Evolutionary conservation across 2,888 invertebrate species (phyloP).

Genomic region (Heteromurus nitidus): DNA sequence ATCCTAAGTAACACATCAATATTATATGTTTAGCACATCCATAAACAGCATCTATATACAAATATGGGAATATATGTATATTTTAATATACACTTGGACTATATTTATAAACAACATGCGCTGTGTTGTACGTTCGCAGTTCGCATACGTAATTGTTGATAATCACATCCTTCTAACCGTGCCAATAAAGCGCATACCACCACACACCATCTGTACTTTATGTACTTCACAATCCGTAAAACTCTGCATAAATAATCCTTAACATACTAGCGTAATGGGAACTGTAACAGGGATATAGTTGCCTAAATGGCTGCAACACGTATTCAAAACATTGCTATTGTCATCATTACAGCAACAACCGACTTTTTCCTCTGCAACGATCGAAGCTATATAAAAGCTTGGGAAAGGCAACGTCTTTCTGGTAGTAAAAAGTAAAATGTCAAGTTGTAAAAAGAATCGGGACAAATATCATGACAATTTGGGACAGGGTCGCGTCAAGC

Average conservation of each 20-base stretch:
- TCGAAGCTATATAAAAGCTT: neutral
- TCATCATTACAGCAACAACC: constrained; percentile 1
- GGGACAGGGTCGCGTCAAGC: constrained; percentile 32
- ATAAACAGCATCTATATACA: too few species aligned
- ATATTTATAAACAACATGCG: too few species aligned
- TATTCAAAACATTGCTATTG: constrained; percentile 24
- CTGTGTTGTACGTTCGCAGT: too few species aligned
- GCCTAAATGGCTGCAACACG: neutral
- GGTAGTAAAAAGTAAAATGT: neutral
- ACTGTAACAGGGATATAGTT: neutral
- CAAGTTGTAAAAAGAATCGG: constrained; percentile 17
- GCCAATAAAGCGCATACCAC: neutral
- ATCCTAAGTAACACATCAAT: too few species aligned
- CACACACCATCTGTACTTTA: neutral
- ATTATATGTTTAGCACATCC: too few species aligned
- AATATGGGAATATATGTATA: too few species aligned
- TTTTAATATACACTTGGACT: too few species aligned
- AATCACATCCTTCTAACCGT: neutral
- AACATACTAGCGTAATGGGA: neutral
- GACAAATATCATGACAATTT: constrained; percentile 17
- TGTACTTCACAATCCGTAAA: neutral
- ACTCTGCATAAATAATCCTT: neutral
- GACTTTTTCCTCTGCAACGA: too few species aligned
- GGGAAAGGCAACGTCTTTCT: neutral
- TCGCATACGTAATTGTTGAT: neutral